Conservation (phyloP, 2,113 vertebrate genomes). For the Centropristis striata region DNA sequence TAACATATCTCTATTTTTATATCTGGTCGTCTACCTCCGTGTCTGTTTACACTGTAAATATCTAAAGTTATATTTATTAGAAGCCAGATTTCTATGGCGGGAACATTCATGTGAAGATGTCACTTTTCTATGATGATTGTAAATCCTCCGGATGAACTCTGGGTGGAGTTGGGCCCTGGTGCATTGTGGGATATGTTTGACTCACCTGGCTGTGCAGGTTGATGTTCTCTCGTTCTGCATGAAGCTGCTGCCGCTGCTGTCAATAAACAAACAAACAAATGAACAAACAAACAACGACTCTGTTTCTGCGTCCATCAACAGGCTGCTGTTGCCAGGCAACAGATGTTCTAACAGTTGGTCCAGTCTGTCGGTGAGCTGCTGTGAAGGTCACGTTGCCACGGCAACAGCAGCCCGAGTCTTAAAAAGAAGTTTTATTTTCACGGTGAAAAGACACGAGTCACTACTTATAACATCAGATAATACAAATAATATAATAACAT, state of each 20-base stretch:
- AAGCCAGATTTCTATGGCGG: too few species aligned
- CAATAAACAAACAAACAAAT: neutral
- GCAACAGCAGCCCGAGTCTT: conserved; percentile 33
- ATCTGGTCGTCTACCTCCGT: too few species aligned
- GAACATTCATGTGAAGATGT: too few species aligned
- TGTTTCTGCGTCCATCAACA: conserved; percentile 14
- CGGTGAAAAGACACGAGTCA: neutral
- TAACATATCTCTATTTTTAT: too few species aligned
- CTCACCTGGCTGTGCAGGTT: neutral
- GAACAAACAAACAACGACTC: neutral
- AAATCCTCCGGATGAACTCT: too few species aligned
- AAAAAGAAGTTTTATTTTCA: too few species aligned
- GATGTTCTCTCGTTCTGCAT: neutral
- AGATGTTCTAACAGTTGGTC: neutral
- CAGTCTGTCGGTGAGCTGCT: neutral
- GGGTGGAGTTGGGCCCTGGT: too few species aligned
- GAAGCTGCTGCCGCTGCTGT: neutral
- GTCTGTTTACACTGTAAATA: too few species aligned
- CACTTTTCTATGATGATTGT: too few species aligned
- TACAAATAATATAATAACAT: too few species aligned
- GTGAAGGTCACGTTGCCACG: conserved; percentile 35
- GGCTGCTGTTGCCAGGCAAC: conserved; percentile 60
- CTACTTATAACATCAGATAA: too few species aligned
- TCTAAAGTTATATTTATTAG: too few species aligned
- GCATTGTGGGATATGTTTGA: neutral